Percentiles rank a stretch among this genome's conserved stretches.
Evolutionary conservation across 1,140 invertebrate species (phyloP).

Genomic region (Battus philenor): DNA sequence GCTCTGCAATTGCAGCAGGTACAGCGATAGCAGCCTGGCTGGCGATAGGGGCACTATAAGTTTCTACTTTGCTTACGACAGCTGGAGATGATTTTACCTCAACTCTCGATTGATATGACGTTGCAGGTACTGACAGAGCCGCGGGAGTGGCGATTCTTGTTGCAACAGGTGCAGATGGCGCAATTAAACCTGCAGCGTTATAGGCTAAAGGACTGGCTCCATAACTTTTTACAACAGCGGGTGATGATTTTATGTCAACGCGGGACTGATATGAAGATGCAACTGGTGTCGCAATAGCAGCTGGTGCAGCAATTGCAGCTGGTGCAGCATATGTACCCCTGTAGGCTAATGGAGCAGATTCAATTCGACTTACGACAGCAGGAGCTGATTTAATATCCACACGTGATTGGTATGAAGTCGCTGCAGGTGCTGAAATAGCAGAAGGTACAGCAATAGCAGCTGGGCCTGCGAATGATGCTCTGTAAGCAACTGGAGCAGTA

Average conservation of each 20-base stretch:
- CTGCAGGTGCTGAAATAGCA: slow-evolving; percentile 16
- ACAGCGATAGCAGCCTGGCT: slow-evolving; percentile 3
- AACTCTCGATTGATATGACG: neutral
- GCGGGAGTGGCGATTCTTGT: slow-evolving; percentile 19
- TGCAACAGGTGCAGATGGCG: slow-evolving; percentile 23
- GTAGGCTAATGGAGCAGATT: slow-evolving; percentile 24
- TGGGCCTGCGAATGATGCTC: slow-evolving; percentile 24
- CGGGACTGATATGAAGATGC: slow-evolving; percentile 7
- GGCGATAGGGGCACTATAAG: slow-evolving; percentile 23
- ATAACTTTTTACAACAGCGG: slow-evolving; percentile 10
- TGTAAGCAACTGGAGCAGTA: slow-evolving; percentile 21
- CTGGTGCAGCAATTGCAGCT: slow-evolving; percentile 27
- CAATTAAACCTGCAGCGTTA: slow-evolving; percentile 9
- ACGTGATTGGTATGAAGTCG: slow-evolving; percentile 8
- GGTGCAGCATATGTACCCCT: slow-evolving; percentile 28
- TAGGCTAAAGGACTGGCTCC: slow-evolving; percentile 18
- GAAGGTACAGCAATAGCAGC: slow-evolving; percentile 27
- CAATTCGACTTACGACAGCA: slow-evolving; percentile 25
- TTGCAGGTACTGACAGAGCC: neutral
- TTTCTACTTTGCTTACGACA: slow-evolving; percentile 25
- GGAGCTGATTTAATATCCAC: slow-evolving; percentile 13
- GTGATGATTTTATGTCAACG: too few relatives aligned
- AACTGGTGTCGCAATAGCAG: slow-evolving; percentile 20
- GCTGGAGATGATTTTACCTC: slow-evolving; percentile 8
- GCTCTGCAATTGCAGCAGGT: slow-evolving; percentile 19